phyloP scores from a whole-genome alignment of 1,140 invertebrate species.

The Cryptotermes secundus region DNA sequence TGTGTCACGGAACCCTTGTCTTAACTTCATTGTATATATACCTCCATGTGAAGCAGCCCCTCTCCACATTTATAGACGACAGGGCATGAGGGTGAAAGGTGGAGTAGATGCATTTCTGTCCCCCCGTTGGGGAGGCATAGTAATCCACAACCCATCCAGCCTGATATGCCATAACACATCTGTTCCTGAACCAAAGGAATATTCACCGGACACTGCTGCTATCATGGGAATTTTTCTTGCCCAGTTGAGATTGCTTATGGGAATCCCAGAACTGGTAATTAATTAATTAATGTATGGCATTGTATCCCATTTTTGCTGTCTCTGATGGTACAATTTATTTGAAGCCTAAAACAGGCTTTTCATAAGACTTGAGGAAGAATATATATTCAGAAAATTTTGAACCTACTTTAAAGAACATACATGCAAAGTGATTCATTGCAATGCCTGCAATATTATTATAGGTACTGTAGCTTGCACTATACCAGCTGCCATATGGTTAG shows the following conservation, averaged over 20 bases:
- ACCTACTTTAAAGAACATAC: no score
- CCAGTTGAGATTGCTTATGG: conserved; percentile 76
- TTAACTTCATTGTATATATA: conserved; percentile 85
- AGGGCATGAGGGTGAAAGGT: conserved; percentile 39
- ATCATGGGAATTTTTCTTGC: conserved; percentile 77
- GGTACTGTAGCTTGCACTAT: no score
- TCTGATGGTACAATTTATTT: no score
- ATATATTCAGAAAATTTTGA: no score
- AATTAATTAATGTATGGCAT: no score
- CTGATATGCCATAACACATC: conserved; percentile 51
- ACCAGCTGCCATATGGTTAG: no score
- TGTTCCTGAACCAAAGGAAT: conserved; percentile 36
- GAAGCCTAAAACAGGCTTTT: no score
- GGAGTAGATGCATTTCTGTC: conserved; percentile 76
- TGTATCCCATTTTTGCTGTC: no score
- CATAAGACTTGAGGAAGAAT: no score
- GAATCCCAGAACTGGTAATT: conserved; percentile 58
- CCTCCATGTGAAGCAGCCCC: conserved; percentile 72
- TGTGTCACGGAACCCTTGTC: conserved; percentile 73
- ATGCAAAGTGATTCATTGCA: no score
- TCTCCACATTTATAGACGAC: conserved; percentile 65
- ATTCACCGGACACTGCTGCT: conserved; percentile 56
- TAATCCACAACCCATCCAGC: conserved; percentile 65
- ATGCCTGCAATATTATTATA: no score
- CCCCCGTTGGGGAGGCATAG: conserved; percentile 89